Conservation (phyloP, 2,113 vertebrate genomes). For the Elachura formosa region DNA sequence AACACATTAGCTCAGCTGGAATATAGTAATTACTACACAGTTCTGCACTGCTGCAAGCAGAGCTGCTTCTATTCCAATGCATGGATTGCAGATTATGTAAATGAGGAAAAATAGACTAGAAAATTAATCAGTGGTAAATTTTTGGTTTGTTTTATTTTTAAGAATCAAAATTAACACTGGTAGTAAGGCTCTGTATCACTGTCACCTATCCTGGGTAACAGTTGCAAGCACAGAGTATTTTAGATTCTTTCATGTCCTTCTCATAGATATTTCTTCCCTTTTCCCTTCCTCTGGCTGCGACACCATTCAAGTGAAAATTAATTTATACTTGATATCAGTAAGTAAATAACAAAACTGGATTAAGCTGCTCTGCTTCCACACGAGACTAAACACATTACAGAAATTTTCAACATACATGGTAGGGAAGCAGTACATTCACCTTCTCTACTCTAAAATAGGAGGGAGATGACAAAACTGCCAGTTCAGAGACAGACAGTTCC, state of each 20-base stretch:
- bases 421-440: not conserved
- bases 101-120: not conserved
- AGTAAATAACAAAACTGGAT: not conserved
- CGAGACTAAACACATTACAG: not conserved
- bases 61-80: not conserved
- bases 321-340: not conserved
- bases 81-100: conserved; percentile 14
- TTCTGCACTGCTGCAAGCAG: not conserved
- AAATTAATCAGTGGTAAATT: not conserved
- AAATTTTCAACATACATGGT: not conserved
- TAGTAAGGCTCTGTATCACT: not conserved
- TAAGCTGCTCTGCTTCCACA: not conserved
- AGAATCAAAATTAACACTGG: not conserved
- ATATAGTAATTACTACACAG: not conserved
- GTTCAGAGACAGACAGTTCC: not conserved
- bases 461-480: not conserved
- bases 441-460: not conserved
- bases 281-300: not conserved
- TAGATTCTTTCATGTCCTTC: not conserved
- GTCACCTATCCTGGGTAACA: not conserved
- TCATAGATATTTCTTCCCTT: not conserved
- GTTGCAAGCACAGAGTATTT: not conserved
- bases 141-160: not conserved
- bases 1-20: conserved; percentile 46
- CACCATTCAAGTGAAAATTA: not conserved